phyloP scores from a whole-genome alignment of 1,140 invertebrate genomes.

The Plectrocnemia conspersa region DNA sequence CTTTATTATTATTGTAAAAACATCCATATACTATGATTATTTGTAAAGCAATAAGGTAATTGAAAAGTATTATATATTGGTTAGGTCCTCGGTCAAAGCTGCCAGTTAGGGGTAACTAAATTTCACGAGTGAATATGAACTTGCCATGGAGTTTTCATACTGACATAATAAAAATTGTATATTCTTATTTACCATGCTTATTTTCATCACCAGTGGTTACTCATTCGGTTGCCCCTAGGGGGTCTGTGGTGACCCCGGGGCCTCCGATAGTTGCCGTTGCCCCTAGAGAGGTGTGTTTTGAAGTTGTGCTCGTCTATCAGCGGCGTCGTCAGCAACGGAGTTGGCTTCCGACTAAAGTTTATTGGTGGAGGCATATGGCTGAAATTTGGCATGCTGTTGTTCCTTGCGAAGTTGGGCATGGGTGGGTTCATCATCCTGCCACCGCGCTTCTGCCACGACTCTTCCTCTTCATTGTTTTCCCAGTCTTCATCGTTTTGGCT shows the following conservation, averaged over 20 bases:
- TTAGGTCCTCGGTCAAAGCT: too few relatives aligned
- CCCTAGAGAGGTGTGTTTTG: neutral
- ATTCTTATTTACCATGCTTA: too few relatives aligned
- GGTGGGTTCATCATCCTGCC: constrained; percentile 18
- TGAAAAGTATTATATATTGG: too few relatives aligned
- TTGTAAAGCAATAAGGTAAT: too few relatives aligned
- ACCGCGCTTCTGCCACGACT: constrained; percentile 5
- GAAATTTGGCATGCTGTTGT: neutral
- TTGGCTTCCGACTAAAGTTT: constrained; percentile 7
- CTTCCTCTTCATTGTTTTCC: constrained; percentile 15
- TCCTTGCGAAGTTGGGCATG: constrained; percentile 6
- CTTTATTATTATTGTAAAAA: too few relatives aligned
- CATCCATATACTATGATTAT: too few relatives aligned
- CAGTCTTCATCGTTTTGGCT: constrained; percentile 10
- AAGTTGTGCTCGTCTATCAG: constrained; percentile 3
- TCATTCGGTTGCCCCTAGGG: constrained; percentile 9
- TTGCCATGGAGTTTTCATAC: too few relatives aligned
- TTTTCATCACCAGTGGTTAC: too few relatives aligned
- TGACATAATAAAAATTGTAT: too few relatives aligned
- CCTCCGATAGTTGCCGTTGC: constrained; percentile 12
- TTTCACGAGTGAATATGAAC: too few relatives aligned
- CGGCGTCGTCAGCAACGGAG: constrained; percentile 6
- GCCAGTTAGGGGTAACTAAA: too few relatives aligned
- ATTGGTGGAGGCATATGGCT: neutral
- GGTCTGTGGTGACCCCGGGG: constrained; percentile 26